These are phyloP conservation scores for Alethe diademata DNA, from an alignment of 2,113 vertebrate genomes.

Conservation along the genomic window DNA sequence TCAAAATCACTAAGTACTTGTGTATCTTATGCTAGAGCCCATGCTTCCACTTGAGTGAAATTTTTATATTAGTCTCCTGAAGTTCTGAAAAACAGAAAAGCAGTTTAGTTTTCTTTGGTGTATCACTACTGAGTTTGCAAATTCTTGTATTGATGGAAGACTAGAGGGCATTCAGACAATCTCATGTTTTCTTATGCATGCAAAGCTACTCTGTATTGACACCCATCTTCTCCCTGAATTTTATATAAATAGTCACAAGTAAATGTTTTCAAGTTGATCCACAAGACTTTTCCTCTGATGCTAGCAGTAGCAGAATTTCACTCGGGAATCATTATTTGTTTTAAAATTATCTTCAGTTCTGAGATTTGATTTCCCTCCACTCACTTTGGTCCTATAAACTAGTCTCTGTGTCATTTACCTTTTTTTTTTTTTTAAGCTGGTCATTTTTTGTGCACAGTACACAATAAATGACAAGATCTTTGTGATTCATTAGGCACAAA, in stretches of 20 bases:
- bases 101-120: not conserved
- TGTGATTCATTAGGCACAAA: not conserved
- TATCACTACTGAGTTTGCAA: not conserved
- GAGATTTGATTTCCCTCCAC: fast-evolving
- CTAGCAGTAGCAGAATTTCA: not conserved
- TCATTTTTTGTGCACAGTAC: not conserved
- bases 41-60: not conserved
- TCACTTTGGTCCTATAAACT: not conserved
- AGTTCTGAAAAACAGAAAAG: not conserved
- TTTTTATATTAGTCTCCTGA: not conserved
- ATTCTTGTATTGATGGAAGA: not conserved
- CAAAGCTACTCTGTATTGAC: not conserved
- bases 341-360: not conserved
- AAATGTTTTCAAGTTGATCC: not conserved
- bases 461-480: not conserved
- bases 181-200: not conserved
- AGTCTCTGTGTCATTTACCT: not conserved
- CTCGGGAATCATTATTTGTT: not conserved
- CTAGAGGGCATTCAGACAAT: not conserved
- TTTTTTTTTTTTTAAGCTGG: not conserved
- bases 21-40: not conserved
- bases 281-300: not conserved
- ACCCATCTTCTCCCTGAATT: not conserved
- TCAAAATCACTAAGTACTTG: not conserved
- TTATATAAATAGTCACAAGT: not conserved